Percentiles rank a stretch among this genome's conserved stretches.
These are phyloP conservation scores for Passerina amoena DNA, from an alignment of 2,113 vertebrate species.

Conservation along the genomic window DNA sequence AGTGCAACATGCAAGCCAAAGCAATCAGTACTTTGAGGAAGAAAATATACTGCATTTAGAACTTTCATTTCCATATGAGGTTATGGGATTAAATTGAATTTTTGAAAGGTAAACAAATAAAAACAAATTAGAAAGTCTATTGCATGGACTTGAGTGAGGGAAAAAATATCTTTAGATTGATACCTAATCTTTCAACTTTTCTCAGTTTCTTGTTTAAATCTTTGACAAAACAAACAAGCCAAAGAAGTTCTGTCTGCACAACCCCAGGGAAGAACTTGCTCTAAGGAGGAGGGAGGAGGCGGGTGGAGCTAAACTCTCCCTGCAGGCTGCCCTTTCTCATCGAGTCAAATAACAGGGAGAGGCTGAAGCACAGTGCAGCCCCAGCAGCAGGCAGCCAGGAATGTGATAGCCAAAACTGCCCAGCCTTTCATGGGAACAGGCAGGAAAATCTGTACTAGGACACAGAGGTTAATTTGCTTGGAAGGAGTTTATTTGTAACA, in stretches of 20 bases:
- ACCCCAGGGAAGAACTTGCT: not conserved
- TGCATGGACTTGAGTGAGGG: not conserved
- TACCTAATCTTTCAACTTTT: not conserved
- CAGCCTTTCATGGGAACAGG: not conserved
- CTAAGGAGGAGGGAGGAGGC: not conserved
- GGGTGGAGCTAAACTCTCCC: not conserved
- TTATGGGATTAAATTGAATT: not conserved
- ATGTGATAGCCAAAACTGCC: not conserved
- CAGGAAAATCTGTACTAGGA: not conserved
- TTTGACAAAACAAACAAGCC: not conserved
- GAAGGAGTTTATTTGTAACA: not conserved
- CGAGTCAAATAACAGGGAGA: not conserved
- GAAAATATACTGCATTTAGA: not conserved
- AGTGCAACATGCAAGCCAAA: not conserved
- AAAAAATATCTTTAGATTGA: not conserved
- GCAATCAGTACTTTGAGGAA: not conserved
- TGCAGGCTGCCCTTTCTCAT: not conserved
- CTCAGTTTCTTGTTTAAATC: not conserved
- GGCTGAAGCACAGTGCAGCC: not conserved
- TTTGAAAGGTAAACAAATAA: not conserved
- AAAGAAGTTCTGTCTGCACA: not conserved
- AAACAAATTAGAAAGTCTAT: not conserved
- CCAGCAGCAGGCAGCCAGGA: not conserved
- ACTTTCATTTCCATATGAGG: not conserved
- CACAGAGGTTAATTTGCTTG: not conserved